Percentiles rank a stretch among this genome's conserved stretches.
These are phyloP conservation scores for Muscicapa comitata DNA, from an alignment of 2,797 vertebrate genomes.

Conservation along the genomic window DNA sequence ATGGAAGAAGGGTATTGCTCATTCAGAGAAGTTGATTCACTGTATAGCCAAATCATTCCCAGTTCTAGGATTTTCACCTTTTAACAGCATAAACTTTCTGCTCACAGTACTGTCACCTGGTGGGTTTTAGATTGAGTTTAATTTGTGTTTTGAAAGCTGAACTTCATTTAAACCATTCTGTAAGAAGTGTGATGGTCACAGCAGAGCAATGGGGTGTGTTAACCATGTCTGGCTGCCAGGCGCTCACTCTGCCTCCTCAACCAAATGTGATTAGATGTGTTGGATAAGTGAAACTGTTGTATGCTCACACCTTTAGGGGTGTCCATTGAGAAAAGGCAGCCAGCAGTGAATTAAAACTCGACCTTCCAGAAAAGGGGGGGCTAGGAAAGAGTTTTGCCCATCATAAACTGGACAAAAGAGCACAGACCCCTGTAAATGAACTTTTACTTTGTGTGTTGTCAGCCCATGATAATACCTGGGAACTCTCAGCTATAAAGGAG, in stretches of 20 bases:
- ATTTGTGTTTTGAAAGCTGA: neutral
- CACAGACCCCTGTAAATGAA: neutral
- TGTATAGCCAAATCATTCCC: neutral
- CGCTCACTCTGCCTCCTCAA: neutral
- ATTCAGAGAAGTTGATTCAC: neutral
- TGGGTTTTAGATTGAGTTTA: neutral
- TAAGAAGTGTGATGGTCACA: neutral
- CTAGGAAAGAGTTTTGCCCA: neutral
- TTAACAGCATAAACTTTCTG: neutral
- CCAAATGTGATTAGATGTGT: neutral
- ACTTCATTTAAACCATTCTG: neutral
- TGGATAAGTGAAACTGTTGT: neutral
- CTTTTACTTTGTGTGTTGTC: neutral
- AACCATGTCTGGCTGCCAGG: neutral
- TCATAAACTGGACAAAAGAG: neutral
- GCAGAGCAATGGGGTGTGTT: neutral
- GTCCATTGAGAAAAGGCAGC: neutral
- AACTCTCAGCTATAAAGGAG: neutral
- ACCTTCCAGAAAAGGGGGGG: neutral
- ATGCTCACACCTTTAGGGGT: neutral
- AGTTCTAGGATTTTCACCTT: neutral
- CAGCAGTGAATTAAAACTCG: neutral
- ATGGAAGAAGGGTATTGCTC: neutral
- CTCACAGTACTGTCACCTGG: neutral
- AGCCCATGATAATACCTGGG: neutral